A percentile compares a stretch with the other conserved stretches of the same genome.
These are phyloP conservation scores for Anolis apletophallus DNA, from an alignment of 2,797 vertebrate genomes.

Conservation along the genomic window DNA sequence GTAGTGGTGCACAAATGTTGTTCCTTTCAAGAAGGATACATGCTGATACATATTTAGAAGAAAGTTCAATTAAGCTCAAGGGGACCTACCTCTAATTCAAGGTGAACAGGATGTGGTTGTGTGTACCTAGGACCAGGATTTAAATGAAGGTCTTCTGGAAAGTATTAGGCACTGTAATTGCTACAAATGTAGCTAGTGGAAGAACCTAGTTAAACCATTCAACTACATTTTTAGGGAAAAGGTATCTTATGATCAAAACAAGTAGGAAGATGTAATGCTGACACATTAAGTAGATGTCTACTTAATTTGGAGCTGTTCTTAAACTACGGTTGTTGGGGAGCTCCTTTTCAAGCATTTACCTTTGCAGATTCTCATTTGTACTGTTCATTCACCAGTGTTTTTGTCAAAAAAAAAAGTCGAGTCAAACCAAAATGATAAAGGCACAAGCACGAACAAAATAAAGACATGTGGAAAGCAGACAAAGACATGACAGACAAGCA, in stretches of 20 bases:
- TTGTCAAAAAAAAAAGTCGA: neutral
- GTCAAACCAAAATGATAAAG: constrained; percentile 35
- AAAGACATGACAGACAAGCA: constrained; percentile 36
- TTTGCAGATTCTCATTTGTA: neutral
- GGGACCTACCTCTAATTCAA: neutral
- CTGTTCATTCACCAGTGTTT: neutral
- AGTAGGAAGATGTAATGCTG: neutral
- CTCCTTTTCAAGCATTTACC: neutral
- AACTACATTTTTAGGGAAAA: neutral
- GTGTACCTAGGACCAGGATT: constrained; percentile 5
- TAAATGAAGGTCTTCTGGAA: neutral
- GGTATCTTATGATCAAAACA: neutral
- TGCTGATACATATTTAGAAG: neutral
- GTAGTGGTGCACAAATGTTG: neutral
- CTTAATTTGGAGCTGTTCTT: neutral
- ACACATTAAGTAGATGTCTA: neutral
- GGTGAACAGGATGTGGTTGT: neutral
- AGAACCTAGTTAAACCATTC: neutral
- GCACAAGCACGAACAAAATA: constrained; percentile 31
- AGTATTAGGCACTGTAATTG: neutral
- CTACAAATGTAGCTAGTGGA: neutral
- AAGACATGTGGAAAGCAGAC: neutral
- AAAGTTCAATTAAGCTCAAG: too few species aligned
- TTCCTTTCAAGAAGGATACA: neutral
- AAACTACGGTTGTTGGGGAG: neutral